Evolutionary conservation across 2,113 vertebrate species (phyloP).

Genomic region (Mixornis gularis): DNA sequence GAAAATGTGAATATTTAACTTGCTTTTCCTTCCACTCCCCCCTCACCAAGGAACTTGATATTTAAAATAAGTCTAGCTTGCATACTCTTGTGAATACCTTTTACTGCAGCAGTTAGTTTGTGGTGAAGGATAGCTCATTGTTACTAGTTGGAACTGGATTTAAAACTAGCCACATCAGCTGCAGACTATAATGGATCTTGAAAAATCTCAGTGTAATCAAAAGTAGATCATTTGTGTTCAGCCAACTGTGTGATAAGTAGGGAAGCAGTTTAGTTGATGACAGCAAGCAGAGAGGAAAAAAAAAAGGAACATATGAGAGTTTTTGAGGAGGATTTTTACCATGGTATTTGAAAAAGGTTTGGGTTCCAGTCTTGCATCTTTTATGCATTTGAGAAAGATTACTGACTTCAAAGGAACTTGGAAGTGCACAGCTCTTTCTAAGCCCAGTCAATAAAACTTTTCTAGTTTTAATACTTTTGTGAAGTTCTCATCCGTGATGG

Average conservation of each 20-base stretch:
- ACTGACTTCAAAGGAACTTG: neutral
- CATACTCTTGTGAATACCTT: neutral
- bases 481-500: neutral
- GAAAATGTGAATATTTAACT: neutral
- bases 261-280: slow-evolving; percentile 32
- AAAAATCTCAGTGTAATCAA: slow-evolving; percentile 55
- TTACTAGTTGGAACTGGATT: slow-evolving; percentile 64
- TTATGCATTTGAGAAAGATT: neutral
- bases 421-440: neutral
- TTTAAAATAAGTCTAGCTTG: neutral
- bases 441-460: neutral
- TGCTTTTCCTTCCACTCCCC: neutral
- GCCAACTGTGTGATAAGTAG: slow-evolving; percentile 40
- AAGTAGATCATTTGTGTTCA: slow-evolving; percentile 57
- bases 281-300: neutral
- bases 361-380: neutral
- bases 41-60: neutral
- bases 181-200: neutral
- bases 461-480: neutral
- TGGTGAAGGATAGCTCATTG: slow-evolving; percentile 12
- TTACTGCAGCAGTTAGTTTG: neutral
- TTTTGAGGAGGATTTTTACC: neutral
- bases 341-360: neutral
- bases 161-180: slow-evolving; percentile 68
- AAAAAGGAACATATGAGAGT: neutral